Percentiles rank a stretch among this genome's conserved stretches.
Evolutionary conservation across 2,888 invertebrate species (phyloP).

Genomic region (Lepetodrilus schrolli): DNA sequence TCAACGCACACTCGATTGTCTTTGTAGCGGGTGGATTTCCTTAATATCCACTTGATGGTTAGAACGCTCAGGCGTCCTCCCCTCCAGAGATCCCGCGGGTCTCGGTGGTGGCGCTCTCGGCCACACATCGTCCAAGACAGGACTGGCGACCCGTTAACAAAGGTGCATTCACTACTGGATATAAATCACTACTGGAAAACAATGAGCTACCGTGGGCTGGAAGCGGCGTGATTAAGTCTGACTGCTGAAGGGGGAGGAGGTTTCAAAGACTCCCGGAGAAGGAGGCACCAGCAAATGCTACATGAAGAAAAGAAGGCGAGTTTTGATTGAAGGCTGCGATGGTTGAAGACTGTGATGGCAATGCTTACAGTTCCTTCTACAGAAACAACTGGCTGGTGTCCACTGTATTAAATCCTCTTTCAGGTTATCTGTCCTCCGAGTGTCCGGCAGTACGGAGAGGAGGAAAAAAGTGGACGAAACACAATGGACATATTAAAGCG

Average conservation of each 20-base stretch:
- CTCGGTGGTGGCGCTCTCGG: neutral
- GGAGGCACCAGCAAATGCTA: too few species aligned
- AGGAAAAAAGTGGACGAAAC: neutral
- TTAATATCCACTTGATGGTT: conserved; percentile 20
- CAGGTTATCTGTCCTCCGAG: neutral
- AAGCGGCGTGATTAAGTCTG: neutral
- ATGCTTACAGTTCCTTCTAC: too few species aligned
- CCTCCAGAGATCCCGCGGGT: neutral
- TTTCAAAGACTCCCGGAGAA: too few species aligned
- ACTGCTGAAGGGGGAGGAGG: too few species aligned
- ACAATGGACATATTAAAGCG: conserved; percentile 1
- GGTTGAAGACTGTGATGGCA: neutral
- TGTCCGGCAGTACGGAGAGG: neutral
- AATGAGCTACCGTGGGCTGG: neutral
- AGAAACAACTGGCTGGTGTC: neutral
- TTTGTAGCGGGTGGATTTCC: neutral
- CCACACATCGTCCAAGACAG: neutral
- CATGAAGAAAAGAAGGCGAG: neutral
- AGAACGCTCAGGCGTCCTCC: neutral
- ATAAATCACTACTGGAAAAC: neutral
- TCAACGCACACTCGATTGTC: neutral
- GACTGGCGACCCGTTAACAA: neutral
- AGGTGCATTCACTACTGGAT: neutral
- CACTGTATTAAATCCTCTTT: conserved; percentile 9
- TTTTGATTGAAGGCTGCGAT: neutral